Evolutionary conservation across 2,888 invertebrate genomes (phyloP), one percentile per base, ranked within the genome.

Genomic region (Carpatolechia fugitivella): DNA sequence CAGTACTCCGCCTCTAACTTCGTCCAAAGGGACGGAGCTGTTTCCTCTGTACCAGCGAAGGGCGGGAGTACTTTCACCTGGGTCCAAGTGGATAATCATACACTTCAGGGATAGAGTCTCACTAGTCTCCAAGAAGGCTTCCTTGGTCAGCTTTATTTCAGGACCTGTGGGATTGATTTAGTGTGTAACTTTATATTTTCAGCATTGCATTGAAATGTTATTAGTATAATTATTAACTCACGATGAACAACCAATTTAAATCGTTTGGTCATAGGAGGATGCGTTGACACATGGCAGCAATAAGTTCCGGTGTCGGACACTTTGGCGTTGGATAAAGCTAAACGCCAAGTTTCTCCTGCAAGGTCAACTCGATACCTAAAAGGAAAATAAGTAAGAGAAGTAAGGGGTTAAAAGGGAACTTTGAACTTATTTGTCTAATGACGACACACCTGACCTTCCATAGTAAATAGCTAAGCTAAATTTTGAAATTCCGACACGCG

Each of bases 281-380:
- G 88, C 0, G 90, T 90, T 1, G 90, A 90, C 16, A 91, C 86
- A 49, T 90, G 90, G 49, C 90, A 91, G 62, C 90, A 86, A 60
- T 90, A 91, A 0, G 82, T 74, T 0, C 90, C 90, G 0, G 90
- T 88, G 57, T 91, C 90, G 30, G 78, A 79, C 0, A 78, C 75
- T 58, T 76, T 84, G 0, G 85, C 87, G 30, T 85, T 82, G 0
- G 75, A 64, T 11, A 91, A 62, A 1, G 79, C 76, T 46, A 91
- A 61, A 52, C 83, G 81, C 90, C 90, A 91, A 56, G 84, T 89
- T 48, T 90, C 89, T 3, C 86, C 88, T 0, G 86, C 85, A 56
- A 90, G 71, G 50, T 90, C 90, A 50, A 90, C 85, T 64, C 80
- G 76, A 56, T 85, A 90, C 72, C 90, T 90, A 69, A 41, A 36